Base-by-base conservation (phyloP, 1,140 invertebrate species). In the Pteromalus puparum region DNA sequence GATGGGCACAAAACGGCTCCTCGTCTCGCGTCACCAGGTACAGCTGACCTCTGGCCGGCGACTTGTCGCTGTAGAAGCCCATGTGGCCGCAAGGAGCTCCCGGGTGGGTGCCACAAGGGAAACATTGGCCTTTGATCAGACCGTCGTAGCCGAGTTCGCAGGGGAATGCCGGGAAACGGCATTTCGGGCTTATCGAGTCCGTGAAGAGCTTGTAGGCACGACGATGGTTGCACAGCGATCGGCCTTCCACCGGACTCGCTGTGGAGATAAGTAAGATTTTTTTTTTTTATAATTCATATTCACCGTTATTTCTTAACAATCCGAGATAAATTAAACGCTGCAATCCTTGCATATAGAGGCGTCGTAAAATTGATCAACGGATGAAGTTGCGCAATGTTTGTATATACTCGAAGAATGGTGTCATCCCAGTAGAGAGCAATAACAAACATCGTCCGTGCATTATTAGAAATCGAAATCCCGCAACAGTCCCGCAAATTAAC, bases 141-240 rank as follows among this genome's bases (percentile, higher is more conserved):
- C 96, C 95, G 78, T 98, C 97, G 91, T 98, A 98, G 75, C 95
- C 96, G 26, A 86, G 80, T 7, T 96, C 94, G 88, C 98, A 99
- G 1, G 96, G 95, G 89, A 98, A 98, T 2, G 97, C 97, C 0
- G 97, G 97, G 91, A 98, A 98, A 85, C 96, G 95, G 90, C 98
- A 98, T 82, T 96, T 95, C 0, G 97, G 97, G 4, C 96, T 97
- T n/a, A 98, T 96, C 0, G 97, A 98, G 90, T 99, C 97, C 0
- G 97, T 98, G 92, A 98, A 99, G 90, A 98, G 97, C 89, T 98
- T 98, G 92, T 98, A 98, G 0, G 98, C 97, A 34, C 97, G 93
- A 1, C 98, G 94, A 92, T 99, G 98, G 91, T 99, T 98, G 93
- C 98, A 98, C 81, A 98, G 91, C 48, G 97, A 97, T 75, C 97